Evolutionary conservation across 2,797 vertebrate species (phyloP), one percentile per base, ranked within the genome.

Genomic region (Eutrigla gurnardus): DNA sequence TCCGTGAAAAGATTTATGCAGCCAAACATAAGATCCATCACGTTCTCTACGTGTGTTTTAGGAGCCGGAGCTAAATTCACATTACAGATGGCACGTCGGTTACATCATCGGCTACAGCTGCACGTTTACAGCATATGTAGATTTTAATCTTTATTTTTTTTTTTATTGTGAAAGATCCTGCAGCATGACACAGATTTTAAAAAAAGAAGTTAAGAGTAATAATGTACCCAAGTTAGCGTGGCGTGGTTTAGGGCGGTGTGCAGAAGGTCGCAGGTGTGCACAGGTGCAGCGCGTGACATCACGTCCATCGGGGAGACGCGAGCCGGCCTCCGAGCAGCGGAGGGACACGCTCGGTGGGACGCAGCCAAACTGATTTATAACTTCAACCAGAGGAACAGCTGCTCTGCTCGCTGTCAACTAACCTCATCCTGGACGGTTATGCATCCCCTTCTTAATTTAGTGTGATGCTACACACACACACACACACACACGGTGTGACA

Each of bases 391-490:
- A 89, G 75, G 84, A 92, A 81, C 92, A 94, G 93, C 93, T 94
- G 91, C 91, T 90, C 84, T 54, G 75, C 90, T 91, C 59, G 49
- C 86, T 85, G 91, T 92, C 90, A 88, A 81, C 91, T 73, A 85
- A 79, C 80, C 86, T 86, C 88, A 77, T 89, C 81, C 85, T 78
- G 75, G 86, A 91, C 62, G 49, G 83, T 90, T 88, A 89, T 81
- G 82, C 88, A 85, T 88, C 86, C 81, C 85, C 86, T 84, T 87
- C 90, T 92, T 92, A 92, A 94, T 92, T 93, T 93, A 92, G 92
- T 91, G 84, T 86, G 88, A 82, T 77, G 70, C 74, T 25, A 75
- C 75, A n/a, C 70, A 59, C 75, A 25, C 25, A 25, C 25, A 25
- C 75, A 75, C 75, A n/a, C 70, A 59, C 75, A 62, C 32, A 60